Percentiles rank a stretch among this genome's conserved stretches.
Conservation (phyloP, 2,113 vertebrate species). For the Carollia perspicillata region DNA sequence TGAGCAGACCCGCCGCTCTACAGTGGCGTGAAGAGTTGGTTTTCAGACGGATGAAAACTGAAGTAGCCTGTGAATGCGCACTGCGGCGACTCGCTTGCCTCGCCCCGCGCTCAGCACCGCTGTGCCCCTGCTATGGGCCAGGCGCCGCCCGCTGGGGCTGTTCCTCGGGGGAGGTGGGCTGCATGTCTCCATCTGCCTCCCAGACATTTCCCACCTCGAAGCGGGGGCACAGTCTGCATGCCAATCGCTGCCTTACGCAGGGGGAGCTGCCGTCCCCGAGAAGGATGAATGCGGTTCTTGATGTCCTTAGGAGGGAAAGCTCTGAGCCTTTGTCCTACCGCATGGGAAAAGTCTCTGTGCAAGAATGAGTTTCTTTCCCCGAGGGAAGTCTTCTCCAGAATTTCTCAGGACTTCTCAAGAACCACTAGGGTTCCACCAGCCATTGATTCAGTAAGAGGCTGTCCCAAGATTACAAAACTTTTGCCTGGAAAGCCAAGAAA, state of each 20-base stretch:
- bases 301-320: not conserved
- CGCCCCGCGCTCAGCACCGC: rapidly evolving
- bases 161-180: rapidly evolving
- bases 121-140: rapidly evolving
- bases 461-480: rapidly evolving
- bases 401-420: not conserved
- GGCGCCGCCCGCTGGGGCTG: rapidly evolving
- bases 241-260: not conserved
- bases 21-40: rapidly evolving
- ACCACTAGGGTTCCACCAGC: rapidly evolving
- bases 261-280: not conserved
- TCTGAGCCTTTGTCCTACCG: not conserved
- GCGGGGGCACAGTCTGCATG: rapidly evolving
- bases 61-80: not conserved
- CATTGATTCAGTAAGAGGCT: not conserved
- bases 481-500: too few species aligned
- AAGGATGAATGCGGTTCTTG: not conserved
- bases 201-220: not conserved
- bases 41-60: not conserved
- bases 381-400: not conserved
- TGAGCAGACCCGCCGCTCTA: not conserved
- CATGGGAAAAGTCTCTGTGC: not conserved
- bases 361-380: not conserved
- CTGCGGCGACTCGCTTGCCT: rapidly evolving
- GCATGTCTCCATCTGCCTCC: rapidly evolving